Evolutionary conservation across 2,888 invertebrate species (phyloP).

Genomic region (Pediacus dermestoides): DNA sequence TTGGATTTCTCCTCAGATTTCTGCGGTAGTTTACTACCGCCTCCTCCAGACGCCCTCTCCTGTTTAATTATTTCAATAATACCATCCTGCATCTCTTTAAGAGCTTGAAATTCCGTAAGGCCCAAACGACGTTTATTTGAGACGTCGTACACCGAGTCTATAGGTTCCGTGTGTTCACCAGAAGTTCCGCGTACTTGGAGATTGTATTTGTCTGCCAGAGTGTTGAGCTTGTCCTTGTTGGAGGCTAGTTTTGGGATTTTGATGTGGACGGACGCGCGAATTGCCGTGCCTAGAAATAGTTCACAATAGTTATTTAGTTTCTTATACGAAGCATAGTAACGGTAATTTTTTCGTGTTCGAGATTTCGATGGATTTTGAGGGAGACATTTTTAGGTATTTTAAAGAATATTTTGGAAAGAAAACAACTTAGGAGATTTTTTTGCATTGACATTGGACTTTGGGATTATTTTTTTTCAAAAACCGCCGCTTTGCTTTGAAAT

Average conservation of each 20-base stretch:
- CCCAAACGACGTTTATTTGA: constrained; percentile 65
- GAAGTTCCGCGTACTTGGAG: constrained; percentile 58
- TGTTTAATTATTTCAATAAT: constrained; percentile 58
- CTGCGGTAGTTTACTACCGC: too few relatives aligned
- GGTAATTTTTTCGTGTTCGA: too few relatives aligned
- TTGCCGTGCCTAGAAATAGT: constrained; percentile 57
- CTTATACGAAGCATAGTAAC: too few relatives aligned
- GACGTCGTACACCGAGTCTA: constrained; percentile 61
- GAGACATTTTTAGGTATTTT: too few relatives aligned
- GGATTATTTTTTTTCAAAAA: too few relatives aligned
- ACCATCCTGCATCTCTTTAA: constrained; percentile 63
- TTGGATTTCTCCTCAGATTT: too few relatives aligned
- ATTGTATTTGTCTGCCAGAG: constrained; percentile 57
- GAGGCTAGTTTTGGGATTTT: constrained; percentile 59
- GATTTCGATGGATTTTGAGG: too few relatives aligned
- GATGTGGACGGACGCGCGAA: constrained; percentile 69
- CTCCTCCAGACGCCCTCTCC: constrained; percentile 49
- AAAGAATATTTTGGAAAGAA: too few relatives aligned
- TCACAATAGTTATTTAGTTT: too few relatives aligned
- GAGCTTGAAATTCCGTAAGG: constrained; percentile 60
- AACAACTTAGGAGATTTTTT: too few relatives aligned
- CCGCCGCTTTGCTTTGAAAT: too few relatives aligned
- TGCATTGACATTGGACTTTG: too few relatives aligned
- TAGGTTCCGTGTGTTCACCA: constrained; percentile 61
- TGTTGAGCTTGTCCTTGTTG: constrained; percentile 54